Evolutionary conservation across 30 jellyfish, hydroid and myxozoan genomes (phyloP), one percentile per base, ranked within the genome.

Genomic region (Nemopilema nomurai): DNA sequence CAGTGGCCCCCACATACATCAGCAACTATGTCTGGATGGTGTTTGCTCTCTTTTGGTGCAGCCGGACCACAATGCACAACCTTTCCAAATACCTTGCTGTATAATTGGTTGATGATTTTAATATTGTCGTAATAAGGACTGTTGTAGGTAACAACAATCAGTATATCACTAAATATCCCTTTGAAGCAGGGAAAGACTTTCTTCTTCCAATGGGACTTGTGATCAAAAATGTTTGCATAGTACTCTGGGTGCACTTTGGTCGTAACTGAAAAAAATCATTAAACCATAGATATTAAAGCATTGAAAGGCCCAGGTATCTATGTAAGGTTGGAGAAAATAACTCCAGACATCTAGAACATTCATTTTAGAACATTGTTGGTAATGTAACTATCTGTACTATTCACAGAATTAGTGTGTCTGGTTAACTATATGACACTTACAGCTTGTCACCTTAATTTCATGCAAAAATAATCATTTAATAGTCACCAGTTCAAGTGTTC

Each of bases 61-160:
- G 28, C 62, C 0, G 85, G 85, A 16, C 99, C 99, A 85, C 99
- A 94, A 66, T 74, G 80, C 22, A 87, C 87, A 29, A 94, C 88
- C 25, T 70, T 85, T 22, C 93, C 97, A 85, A 94, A 94, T 18
- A 94, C 96, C 32, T 82, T 87, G 0, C 67, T 91, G 57, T 94
- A 94, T 23, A 94, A 80, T 70, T 84, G 66, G 31, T 79, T 76
- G 26, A 94, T 69, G 51, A 94, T 32, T 1, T 76, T 72, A 41
- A 89, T 82, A 80, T 94, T 94, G 9, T 94, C 89, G 73, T 94
- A 94, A 66, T 53, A 85, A 24, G 97, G 99, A 50, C 77, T 87
- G 81, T 94, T 94, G 84, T 87, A 94, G 16, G 87, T 81, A 0
- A 94, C 84, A 27, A 94, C 97, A 30, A 93, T 96, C 7, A 93